Evolutionary conservation across 2,113 vertebrate species (phyloP).

Genomic region (Danio rerio): GRCz12tu NC_133186.1:7737501-7738000

Average conservation of each 20-base stretch:
- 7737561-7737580: neutral
- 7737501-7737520: no score
- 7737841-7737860: no score
- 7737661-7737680: neutral
- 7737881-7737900: no score
- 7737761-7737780: neutral
- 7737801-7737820: no score
- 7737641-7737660: neutral
- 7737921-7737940: neutral
- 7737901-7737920: neutral
- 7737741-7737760: neutral
- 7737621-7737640: constrained; percentile 1
- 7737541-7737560: constrained; percentile 1
- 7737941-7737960: no score
- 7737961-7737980: no score
- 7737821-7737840: no score
- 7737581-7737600: neutral
- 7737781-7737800: neutral
- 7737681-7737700: neutral
- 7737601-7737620: neutral
- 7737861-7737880: no score
- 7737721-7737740: neutral
- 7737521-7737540: neutral
- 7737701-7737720: neutral
- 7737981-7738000: no score